phyloP scores from a whole-genome alignment of 2,113 vertebrate genomes.

The Pseudorasbora parva region DNA sequence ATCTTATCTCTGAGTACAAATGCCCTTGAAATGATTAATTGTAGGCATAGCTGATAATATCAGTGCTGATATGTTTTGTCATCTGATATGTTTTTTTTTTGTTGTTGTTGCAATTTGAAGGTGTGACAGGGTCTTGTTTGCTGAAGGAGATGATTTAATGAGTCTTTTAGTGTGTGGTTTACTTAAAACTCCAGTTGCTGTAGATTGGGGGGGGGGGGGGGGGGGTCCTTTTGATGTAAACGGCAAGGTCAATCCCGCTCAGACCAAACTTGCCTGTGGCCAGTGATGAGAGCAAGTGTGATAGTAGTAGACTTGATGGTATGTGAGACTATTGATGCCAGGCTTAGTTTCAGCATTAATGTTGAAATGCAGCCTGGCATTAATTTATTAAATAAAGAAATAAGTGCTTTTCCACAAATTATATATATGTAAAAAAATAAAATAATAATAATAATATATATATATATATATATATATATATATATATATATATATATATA shows the following conservation, averaged over 20 bases:
- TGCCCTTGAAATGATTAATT: constrained; percentile 32
- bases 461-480: not conserved
- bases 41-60: not conserved
- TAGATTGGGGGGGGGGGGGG: constrained; percentile 27
- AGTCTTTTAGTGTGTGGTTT: constrained; percentile 56
- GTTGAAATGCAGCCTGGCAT: not conserved
- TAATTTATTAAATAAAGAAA: not conserved
- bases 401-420: not conserved
- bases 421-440: not conserved
- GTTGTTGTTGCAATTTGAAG: constrained; percentile 22
- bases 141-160: constrained; percentile 54
- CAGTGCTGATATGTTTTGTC: constrained; percentile 10
- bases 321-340: not conserved
- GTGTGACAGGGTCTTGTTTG: constrained; percentile 54
- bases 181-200: constrained; percentile 57
- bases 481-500: not conserved
- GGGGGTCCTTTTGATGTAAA: constrained; percentile 67
- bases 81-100: not conserved
- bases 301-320: not conserved
- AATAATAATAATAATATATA: no score
- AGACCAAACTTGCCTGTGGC: constrained; percentile 61
- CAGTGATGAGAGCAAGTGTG: constrained; percentile 55
- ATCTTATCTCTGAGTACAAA: constrained; percentile 13
- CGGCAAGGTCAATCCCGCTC: constrained; percentile 74
- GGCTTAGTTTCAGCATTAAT: not conserved